Percentiles rank a stretch among this genome's conserved stretches.
Evolutionary conservation across 2,113 vertebrate species (phyloP).

Genomic region (Laticauda colubrina): DNA sequence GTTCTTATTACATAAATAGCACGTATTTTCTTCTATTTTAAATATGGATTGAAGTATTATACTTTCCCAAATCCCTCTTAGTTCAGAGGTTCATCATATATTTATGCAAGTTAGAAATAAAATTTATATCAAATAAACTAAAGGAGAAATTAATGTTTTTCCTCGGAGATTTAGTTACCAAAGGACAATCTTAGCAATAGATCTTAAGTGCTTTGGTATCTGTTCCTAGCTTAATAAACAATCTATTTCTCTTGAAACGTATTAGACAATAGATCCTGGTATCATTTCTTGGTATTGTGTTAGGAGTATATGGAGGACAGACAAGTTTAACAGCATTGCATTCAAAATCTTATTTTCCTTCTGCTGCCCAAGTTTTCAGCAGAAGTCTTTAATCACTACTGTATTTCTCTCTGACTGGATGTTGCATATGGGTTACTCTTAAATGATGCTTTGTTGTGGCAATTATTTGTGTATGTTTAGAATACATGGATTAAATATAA

Average conservation of each 20-base stretch:
- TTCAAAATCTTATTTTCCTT: neutral
- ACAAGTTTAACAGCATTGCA: neutral
- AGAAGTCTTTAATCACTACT: neutral
- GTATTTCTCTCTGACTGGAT: neutral
- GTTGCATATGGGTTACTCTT: neutral
- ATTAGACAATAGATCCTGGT: neutral
- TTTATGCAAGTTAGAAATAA: neutral
- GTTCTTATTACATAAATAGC: constrained; percentile 41
- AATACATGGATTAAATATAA: neutral
- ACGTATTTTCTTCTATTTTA: neutral
- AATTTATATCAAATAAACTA: constrained; percentile 1
- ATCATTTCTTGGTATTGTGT: neutral
- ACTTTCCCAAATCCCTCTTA: constrained; percentile 11
- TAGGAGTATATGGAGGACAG: neutral
- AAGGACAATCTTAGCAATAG: constrained; percentile 13
- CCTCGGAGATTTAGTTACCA: neutral
- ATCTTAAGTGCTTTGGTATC: constrained; percentile 23
- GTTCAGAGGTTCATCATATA: constrained; percentile 12
- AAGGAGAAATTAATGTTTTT: neutral
- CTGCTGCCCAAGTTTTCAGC: neutral
- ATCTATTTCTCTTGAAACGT: neutral
- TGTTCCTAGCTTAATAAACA: constrained; percentile 6
- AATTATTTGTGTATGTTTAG: neutral
- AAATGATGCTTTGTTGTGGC: neutral
- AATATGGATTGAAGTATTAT: neutral